Evolutionary conservation across 2,113 vertebrate genomes (phyloP), one percentile per base, ranked within the genome.

Genomic region (Periophthalmus modestus): DNA sequence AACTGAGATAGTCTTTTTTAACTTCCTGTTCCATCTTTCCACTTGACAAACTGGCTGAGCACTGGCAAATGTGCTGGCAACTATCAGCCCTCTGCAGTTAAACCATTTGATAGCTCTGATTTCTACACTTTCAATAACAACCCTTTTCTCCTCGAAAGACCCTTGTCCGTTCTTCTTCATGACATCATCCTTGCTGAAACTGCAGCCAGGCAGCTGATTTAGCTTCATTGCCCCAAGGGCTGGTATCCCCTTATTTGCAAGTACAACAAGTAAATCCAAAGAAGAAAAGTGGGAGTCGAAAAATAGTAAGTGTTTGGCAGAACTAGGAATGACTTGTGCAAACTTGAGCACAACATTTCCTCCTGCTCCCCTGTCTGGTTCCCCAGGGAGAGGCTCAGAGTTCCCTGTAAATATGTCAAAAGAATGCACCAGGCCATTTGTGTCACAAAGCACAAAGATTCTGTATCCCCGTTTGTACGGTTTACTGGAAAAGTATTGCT

Each of bases 51-150:
- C 67, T 46, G 73, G 62, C 55, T 74, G 67, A 21, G 77, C 77
- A 18, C 73, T 67, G 59, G 81, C 58, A 69, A 82, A 82, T 59
- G 73, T 71, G 68, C 80, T 82, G 58, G 73, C 77, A 70, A 79
- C 61, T 0, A 79, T 68, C 36, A 73, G 59, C n/a, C 68, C 57
- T 66, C 68, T 74, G 6, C 55, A 68, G 63, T 80, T 55, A 54
- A 77, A 74, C 68, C 71, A 78, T 80, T 72, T 80, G 50, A 80
- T 72, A 12, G 71, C 72, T 69, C 71, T 71, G 5, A 74, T 18
- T 21, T 36, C 55, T 9, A 63, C 76, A 24, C 1, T 21, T 19
- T 79, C 67, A 0, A 83, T 67, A 36, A 57, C 61, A 43, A 21
- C 55, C 54, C 62, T 23, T 67, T 73, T 15, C 47, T 79, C 69